These are phyloP conservation scores for Gymnocypris eckloni DNA, from an alignment of 2,797 vertebrate species.

Conservation along the genomic window DNA sequence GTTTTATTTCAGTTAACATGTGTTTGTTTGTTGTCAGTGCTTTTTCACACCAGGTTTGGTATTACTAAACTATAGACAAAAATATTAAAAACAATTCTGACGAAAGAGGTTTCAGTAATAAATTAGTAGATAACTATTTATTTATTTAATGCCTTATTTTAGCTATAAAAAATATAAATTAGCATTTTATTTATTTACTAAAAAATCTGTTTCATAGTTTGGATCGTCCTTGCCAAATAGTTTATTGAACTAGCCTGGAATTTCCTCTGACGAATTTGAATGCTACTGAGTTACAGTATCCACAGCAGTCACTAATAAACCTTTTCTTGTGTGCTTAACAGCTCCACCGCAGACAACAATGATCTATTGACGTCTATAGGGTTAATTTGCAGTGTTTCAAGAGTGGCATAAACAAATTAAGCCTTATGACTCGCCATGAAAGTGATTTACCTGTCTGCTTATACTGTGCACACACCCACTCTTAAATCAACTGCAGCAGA, in stretches of 20 bases:
- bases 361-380: slow-evolving; percentile 63
- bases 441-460: slow-evolving; percentile 66
- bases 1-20: neutral
- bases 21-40: neutral
- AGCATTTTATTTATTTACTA: neutral
- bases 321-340: slow-evolving; percentile 1
- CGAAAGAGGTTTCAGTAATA: neutral
- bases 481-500: slow-evolving; percentile 68
- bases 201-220: neutral
- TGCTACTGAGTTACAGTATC: slow-evolving; percentile 22
- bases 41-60: neutral
- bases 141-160: neutral
- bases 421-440: slow-evolving; percentile 66
- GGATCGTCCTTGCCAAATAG: neutral
- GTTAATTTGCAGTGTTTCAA: slow-evolving; percentile 65
- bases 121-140: neutral
- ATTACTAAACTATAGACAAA: neutral
- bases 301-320: slow-evolving; percentile 24
- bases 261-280: slow-evolving; percentile 22
- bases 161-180: neutral
- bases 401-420: slow-evolving; percentile 54
- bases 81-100: neutral
- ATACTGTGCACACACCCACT: slow-evolving; percentile 61
- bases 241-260: slow-evolving; percentile 11
- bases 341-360: slow-evolving; percentile 59